Evolutionary conservation across 2,888 invertebrate species (phyloP).

Genomic region (Tinea semifulvella): DNA sequence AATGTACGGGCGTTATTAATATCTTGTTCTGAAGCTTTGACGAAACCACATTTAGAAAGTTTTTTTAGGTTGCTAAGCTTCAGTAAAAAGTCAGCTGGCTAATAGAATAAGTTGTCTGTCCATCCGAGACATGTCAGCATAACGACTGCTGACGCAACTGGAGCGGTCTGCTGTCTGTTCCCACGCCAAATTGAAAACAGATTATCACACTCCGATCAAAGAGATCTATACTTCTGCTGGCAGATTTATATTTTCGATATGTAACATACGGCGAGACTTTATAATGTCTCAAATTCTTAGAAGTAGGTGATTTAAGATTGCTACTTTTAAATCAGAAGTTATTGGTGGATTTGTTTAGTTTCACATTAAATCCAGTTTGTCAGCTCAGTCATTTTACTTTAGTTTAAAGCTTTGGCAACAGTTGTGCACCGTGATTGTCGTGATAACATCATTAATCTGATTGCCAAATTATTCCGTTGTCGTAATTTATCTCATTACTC

Average conservation of each 20-base stretch:
- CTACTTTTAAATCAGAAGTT: too few relatives aligned
- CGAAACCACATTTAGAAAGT: neutral
- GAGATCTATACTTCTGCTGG: slow-evolving; percentile 37
- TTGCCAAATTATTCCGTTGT: slow-evolving; percentile 28
- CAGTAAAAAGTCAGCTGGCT: slow-evolving; percentile 23
- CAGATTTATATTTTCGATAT: slow-evolving; percentile 34
- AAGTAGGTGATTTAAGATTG: too few relatives aligned
- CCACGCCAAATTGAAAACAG: slow-evolving; percentile 52
- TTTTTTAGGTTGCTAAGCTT: slow-evolving; percentile 6
- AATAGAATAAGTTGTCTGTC: slow-evolving; percentile 43
- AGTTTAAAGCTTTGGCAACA: slow-evolving; percentile 3
- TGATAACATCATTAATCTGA: slow-evolving; percentile 27
- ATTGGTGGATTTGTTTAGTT: neutral
- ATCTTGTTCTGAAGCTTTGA: neutral
- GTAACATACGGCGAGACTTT: slow-evolving; percentile 17
- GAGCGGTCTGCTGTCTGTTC: slow-evolving; percentile 43
- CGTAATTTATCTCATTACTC: slow-evolving; percentile 26
- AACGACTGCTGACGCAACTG: slow-evolving; percentile 38
- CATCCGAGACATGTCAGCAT: slow-evolving; percentile 40
- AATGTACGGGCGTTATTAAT: neutral
- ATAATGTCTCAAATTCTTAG: neutral
- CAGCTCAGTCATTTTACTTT: slow-evolving; percentile 2
- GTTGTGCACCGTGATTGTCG: slow-evolving; percentile 21
- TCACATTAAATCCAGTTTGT: neutral
- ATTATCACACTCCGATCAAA: slow-evolving; percentile 56